phyloP scores from a whole-genome alignment of 2,888 invertebrate species.

The Oxyteleia sp. region DNA sequence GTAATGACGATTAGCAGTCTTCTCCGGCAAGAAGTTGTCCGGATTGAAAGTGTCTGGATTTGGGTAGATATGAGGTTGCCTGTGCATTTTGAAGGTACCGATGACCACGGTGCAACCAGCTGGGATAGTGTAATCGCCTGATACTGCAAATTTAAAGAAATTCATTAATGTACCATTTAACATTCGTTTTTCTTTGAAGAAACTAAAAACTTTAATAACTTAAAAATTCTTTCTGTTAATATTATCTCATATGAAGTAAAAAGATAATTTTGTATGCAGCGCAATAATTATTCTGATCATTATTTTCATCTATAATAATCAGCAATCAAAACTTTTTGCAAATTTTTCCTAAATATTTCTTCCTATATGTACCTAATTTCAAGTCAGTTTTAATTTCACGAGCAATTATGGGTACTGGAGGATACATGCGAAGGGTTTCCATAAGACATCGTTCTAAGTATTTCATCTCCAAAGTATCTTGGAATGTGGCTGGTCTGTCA shows the following conservation, averaged over 20 bases:
- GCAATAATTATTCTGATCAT: no score
- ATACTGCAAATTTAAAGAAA: no score
- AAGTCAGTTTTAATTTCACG: conserved; percentile 91
- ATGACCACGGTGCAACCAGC: conserved; percentile 92
- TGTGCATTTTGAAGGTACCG: conserved; percentile 91
- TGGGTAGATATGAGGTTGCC: conserved; percentile 90
- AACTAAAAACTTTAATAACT: no score
- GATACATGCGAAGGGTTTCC: conserved; percentile 93
- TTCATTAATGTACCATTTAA: no score
- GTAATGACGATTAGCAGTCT: conserved; percentile 92
- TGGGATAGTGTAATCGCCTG: conserved; percentile 90
- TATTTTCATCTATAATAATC: no score
- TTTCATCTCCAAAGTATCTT: conserved; percentile 94
- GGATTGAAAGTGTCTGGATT: conserved; percentile 92
- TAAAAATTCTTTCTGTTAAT: no score
- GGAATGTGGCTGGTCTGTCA: conserved; percentile 92
- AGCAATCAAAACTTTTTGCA: no score
- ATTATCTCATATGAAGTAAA: no score
- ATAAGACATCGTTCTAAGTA: conserved; percentile 93
- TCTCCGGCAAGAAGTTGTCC: conserved; percentile 93
- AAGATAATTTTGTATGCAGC: no score
- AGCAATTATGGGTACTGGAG: conserved; percentile 94
- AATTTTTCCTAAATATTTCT: no score
- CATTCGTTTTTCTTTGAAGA: no score
- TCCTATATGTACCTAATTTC: conserved; percentile 89